Base-by-base conservation (phyloP, 2,797 vertebrate species). In the Sus cebifrons region DNA sequence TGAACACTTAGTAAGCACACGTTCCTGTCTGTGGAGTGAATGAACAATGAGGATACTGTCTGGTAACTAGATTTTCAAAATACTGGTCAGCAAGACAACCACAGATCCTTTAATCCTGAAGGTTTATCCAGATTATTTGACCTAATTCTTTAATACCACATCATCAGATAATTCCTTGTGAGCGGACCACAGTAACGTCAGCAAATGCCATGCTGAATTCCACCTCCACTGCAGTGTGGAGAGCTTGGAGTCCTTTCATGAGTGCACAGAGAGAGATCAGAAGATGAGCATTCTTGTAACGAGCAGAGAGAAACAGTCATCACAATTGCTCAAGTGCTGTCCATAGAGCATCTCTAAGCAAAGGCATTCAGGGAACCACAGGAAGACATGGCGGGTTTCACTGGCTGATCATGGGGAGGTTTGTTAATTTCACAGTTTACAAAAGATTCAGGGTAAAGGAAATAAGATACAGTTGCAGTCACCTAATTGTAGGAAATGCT, bases 111-210 rank as follows among this genome's bases (percentile, higher is more conserved):
- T 96, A 97, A 97, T 97, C 97, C 95, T 58, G 60, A 77, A 96
- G 97, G 94, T 97, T 98, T 97, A 98, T 96, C 96, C 96, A 97
- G 97, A 98, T 98, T 97, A 97, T 97, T 97, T 98, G 96, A 97
- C 97, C 96, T 98, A 98, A 98, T 98, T 98, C 97, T 96, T 98
- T 98, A 97, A 98, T 97, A 75, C 96, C 71, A 32, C 84, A 86
- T 97, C 95, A 98, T 97, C 97, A 96, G 97, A 97, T 97, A 98
- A 98, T 95, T 97, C 97, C 52, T 44, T 94, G 96, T 70, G 64
- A 97, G 96, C 64, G 17, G 86, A 93, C 86, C 95, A 93, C 86
- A 88, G 85, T 97, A 86, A 94, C 92, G 68, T 89, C 56, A 86
- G 90, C 95, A 97, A 97, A 94, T 88, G 88, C 62, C 60, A 70